Base-by-base conservation (phyloP, 2,113 vertebrate species). In the Crotalus viridis region DNA sequence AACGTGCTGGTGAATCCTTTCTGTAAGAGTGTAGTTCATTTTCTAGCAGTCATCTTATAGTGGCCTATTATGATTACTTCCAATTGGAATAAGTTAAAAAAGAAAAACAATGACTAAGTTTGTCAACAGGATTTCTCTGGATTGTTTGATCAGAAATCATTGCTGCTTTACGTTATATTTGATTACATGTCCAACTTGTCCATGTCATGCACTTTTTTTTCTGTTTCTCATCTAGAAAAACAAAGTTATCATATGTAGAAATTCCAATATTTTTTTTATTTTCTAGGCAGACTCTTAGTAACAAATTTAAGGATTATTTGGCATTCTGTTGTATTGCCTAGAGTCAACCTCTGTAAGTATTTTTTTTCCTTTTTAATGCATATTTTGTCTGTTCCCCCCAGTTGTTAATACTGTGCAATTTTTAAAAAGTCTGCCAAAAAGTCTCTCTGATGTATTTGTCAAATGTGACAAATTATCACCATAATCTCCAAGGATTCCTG, bases 281-380 rank as follows among this genome's bases (percentile, higher is more conserved):
- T 97, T 97, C 86, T 95, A 98, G 98, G 98, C 51, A 98, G 98
- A 95, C 98, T 99, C 43, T 97, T 99, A 91, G 99, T 99, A 91
- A 99, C 99, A 93, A 99, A 99, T 96, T 95, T 99, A 97, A 97
- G 99, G 95, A 99, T 99, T 95, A 98, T 99, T 91, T 99, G 99
- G 99, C 99, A 99, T 92, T 99, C 99, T 1, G 93, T 99, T 95
- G 98, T 99, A 43, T 96, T 99, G 89, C 98, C 99, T 91, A 98
- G 99, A 98, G 98, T 99, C 94, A 99, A 99, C 95, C 97, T 99
- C 90, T 98, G 98, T 98, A 96, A 97, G 98, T 98, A 97, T 94
- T 93, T 24, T 94, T 93, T 28, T 46, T 64, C 93, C 94, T 95
- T 64, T 56, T 21, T 61, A 88, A 21, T 57, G 5, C 43, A 94